Base-by-base conservation (phyloP, 2,113 vertebrate genomes). In the Drymodes brunneopygia region DNA sequence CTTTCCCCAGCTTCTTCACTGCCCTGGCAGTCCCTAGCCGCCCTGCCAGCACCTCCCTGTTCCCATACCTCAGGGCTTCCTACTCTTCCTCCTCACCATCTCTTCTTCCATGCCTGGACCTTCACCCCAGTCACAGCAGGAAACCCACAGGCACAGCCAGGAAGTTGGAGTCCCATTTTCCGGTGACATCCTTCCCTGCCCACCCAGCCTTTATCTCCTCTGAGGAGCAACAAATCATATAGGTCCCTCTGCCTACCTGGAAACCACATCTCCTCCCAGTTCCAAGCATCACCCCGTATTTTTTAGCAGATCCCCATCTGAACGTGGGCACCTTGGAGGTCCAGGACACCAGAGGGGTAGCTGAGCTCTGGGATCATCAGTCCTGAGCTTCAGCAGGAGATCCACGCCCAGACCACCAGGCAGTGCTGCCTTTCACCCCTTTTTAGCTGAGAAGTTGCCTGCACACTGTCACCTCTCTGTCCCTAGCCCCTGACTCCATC, bases 211-310 rank as follows among this genome's bases (percentile, higher is more conserved):
- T 78, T 38, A 35, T 36, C 42, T 90, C 33, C 44, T 69, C 36
- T 80, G 87, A 77, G 53, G 57, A 92, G 45, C 42, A 69, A 36
- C 2, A 28, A 38, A 33, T 45, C 0, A 0, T 11, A 8, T n/a
- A 65, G 44, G 31, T 69, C 45, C 48, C 21, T 64, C 48, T 3
- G 2, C 36, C 29, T 24, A 12, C 14, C 44, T 21, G 1, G 56
- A 31, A 88, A 28, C 58, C 38, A 48, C n/a, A 65, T n/a, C 36
- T 77, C 31, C 51, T 72, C 50, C 58, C 70, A 65, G 14, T 27
- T 56, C 47, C 38, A 22, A 56, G n/a, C 33, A 69, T 9, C 5
- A 0, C 2, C 0, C 11, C 2, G 3, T 21, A 58, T 65, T 54
- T 66, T 67, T 77, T 35, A 78, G 77, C 70, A 65, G n/a, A 29